A percentile compares a stretch with the other conserved stretches of the same genome.
Evolutionary conservation across 1,140 invertebrate species (phyloP).

Genomic region (Piezodorus guildinii): DNA sequence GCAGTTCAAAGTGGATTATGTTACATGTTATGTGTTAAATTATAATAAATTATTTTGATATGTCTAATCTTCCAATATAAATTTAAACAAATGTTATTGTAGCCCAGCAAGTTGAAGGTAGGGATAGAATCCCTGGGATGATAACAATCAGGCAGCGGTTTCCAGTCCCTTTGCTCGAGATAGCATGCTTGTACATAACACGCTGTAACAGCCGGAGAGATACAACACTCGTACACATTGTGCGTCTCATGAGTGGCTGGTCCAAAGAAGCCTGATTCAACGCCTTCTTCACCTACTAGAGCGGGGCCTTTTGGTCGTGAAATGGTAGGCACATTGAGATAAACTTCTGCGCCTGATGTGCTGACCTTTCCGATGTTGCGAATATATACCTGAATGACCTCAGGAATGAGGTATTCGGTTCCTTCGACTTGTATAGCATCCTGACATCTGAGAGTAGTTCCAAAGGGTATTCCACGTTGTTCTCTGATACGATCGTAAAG

Average conservation of each 20-base stretch:
- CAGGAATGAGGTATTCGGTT: neutral
- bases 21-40: too few species aligned
- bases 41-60: too few species aligned
- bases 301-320: neutral
- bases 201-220: slow-evolving; percentile 2
- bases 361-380: neutral
- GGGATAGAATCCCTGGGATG: neutral
- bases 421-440: neutral
- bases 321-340: neutral
- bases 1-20: too few species aligned
- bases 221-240: slow-evolving; percentile 16
- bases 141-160: neutral
- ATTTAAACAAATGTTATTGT: too few species aligned
- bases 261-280: slow-evolving; percentile 12
- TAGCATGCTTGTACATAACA: neutral
- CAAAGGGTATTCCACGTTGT: neutral
- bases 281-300: neutral
- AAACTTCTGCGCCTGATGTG: neutral
- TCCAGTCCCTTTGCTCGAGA: neutral
- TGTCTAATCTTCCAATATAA: too few species aligned
- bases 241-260: neutral
- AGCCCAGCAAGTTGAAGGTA: neutral
- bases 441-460: neutral
- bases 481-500: neutral
- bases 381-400: neutral